These are phyloP conservation scores for Luperina testacea DNA, from an alignment of 2,888 invertebrate species.

Conservation along the genomic window DNA sequence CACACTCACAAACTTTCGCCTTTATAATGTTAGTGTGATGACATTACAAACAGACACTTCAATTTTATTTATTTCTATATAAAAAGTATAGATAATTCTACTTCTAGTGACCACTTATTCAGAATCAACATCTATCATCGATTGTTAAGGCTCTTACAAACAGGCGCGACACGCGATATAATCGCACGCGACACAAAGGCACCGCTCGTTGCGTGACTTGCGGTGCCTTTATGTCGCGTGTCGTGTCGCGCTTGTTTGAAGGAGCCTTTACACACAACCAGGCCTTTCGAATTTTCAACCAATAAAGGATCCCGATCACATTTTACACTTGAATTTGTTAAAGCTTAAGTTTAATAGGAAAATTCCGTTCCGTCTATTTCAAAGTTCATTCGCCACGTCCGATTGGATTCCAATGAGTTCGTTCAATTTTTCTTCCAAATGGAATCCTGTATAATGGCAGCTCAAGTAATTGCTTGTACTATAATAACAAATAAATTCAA, in stretches of 20 bases:
- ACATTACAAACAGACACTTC: too few relatives aligned
- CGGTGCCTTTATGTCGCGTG: too few relatives aligned
- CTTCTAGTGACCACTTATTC: neutral
- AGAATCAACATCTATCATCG: slow-evolving; percentile 12
- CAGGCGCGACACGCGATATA: too few relatives aligned
- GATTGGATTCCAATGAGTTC: slow-evolving; percentile 63
- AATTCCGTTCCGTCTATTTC: slow-evolving; percentile 63
- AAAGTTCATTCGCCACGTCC: slow-evolving; percentile 55
- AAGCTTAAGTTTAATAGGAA: slow-evolving; percentile 71
- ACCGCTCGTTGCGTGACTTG: too few relatives aligned
- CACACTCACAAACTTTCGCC: too few relatives aligned
- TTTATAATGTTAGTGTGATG: too few relatives aligned
- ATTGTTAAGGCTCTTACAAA: too few relatives aligned
- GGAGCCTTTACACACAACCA: neutral
- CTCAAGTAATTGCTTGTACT: slow-evolving; percentile 46
- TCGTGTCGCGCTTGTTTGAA: too few relatives aligned
- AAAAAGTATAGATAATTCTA: too few relatives aligned
- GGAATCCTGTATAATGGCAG: slow-evolving; percentile 51
- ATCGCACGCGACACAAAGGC: too few relatives aligned
- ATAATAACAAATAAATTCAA: slow-evolving; percentile 24
- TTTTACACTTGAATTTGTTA: slow-evolving; percentile 69
- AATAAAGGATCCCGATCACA: slow-evolving; percentile 17
- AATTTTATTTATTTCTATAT: too few relatives aligned
- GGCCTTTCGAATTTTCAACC: neutral
- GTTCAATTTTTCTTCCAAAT: slow-evolving; percentile 68